Percentiles rank a stretch among this genome's conserved stretches.
phyloP scores from a whole-genome alignment of 2,888 invertebrate species.

The Stenoptilia bipunctidactyla region DNA sequence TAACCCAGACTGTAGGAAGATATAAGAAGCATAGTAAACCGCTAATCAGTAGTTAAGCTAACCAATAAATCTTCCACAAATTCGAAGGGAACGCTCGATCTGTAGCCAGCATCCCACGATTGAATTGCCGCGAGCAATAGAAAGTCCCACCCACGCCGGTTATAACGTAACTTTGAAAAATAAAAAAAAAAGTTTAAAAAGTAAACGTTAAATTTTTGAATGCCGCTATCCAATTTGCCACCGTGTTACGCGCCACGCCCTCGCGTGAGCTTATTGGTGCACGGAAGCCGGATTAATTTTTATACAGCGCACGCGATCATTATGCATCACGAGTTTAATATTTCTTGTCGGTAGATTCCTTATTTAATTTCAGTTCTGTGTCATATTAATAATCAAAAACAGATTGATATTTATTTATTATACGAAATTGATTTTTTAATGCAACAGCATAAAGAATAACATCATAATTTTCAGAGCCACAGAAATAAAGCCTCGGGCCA shows the following conservation, averaged over 20 bases:
- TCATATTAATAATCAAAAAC: neutral
- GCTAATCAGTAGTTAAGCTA: neutral
- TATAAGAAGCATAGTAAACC: neutral
- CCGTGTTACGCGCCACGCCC: slow-evolving; percentile 55
- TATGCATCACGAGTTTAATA: no score
- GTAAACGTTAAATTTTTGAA: slow-evolving; percentile 36
- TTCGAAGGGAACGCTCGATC: slow-evolving; percentile 8
- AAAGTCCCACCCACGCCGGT: slow-evolving; percentile 58
- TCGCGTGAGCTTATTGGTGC: slow-evolving; percentile 43
- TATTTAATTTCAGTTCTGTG: no score
- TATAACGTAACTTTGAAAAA: slow-evolving; percentile 20
- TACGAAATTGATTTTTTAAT: neutral
- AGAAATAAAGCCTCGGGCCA: slow-evolving; percentile 17
- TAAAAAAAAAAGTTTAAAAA: slow-evolving; percentile 28
- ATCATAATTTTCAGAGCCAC: slow-evolving; percentile 20
- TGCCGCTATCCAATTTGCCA: slow-evolving; percentile 38
- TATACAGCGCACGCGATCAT: slow-evolving; percentile 23
- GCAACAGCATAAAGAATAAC: slow-evolving; percentile 7
- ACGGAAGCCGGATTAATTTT: slow-evolving; percentile 45
- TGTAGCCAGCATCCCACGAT: slow-evolving; percentile 38
- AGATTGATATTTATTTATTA: neutral
- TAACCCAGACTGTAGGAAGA: no score
- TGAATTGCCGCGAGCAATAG: slow-evolving; percentile 51
- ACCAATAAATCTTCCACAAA: slow-evolving; percentile 4
- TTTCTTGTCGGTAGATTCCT: no score